Evolutionary conservation across 2,888 invertebrate genomes (phyloP), one percentile per base, ranked within the genome.

Genomic region (Beris chalybata): DNA sequence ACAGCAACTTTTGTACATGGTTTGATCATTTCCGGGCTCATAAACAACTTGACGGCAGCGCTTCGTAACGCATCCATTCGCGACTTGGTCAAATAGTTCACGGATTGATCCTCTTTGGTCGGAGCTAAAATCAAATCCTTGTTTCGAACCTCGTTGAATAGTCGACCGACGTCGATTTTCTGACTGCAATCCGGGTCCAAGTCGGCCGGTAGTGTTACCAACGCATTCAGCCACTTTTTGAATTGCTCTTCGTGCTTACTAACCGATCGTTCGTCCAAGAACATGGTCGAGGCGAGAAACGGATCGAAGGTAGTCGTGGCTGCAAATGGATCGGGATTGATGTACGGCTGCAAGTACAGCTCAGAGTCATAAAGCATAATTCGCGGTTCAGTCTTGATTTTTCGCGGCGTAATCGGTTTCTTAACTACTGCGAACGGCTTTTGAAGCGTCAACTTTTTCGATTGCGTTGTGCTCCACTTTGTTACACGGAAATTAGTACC

Each of bases 191-290:
- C 79, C 48, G 86, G 84, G 70, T 88, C 87, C 0, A 91, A 82
- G 71, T 91, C 90, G 0, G 86, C 84, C 0, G 91, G 91, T 1
- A 92, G 89, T 4, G 90, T 88, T 6, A 93, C 81, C 59, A 93
- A 81, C 7, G 87, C 87, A 77, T 93, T 92, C 0, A 93, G 79
- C 92, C 92, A 93, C 72, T 89, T 89, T 74, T 87, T 89, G 68
- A 92, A 89, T 74, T 89, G 86, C 0, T 76, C 80, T 78, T 90
- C 89, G 76, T 91, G 89, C 67, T 86, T 84, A 54, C 86, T 84
- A 1, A 92, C 83, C 74, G 89, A 88, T 71, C 83, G 82, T 70
- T 87, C 86, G 73, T 90, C 88, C 71, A 87, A 85, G 74, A 87
- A 89, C 74, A 89, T 84, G 0, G 87, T 85, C 0, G 85, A 82